Percentiles rank a stretch among this genome's conserved stretches.
Evolutionary conservation across 2,888 invertebrate species (phyloP).

Genomic region (Sicus ferrugineus): DNA sequence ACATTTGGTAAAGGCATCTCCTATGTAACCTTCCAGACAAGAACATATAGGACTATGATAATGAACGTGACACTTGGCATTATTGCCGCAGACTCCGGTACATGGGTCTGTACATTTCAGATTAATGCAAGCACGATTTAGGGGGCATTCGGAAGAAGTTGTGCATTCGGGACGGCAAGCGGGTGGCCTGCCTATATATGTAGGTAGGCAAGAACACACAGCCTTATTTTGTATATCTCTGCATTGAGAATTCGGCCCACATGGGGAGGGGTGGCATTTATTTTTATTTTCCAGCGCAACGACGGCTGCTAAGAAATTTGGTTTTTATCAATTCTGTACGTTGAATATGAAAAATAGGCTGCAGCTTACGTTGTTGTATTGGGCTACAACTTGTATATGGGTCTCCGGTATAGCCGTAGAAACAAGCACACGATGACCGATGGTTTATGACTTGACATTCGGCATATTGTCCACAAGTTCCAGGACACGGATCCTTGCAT

Average conservation of each 20-base stretch:
- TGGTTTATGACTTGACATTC: slow-evolving; percentile 77
- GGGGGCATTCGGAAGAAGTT: slow-evolving; percentile 72
- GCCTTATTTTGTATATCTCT: slow-evolving; percentile 67
- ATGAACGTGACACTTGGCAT: slow-evolving; percentile 68
- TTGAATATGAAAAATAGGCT: too few relatives aligned
- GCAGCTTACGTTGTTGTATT: slow-evolving; percentile 65
- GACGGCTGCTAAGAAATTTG: neutral
- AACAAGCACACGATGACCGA: slow-evolving; percentile 74
- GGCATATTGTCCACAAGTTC: slow-evolving; percentile 79
- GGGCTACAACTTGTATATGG: slow-evolving; percentile 73
- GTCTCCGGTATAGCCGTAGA: slow-evolving; percentile 76
- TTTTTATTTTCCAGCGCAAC: slow-evolving; percentile 59
- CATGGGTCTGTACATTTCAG: slow-evolving; percentile 77
- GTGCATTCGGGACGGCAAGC: slow-evolving; percentile 82
- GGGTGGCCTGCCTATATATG: slow-evolving; percentile 73
- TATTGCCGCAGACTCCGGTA: slow-evolving; percentile 76
- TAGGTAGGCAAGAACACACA: slow-evolving; percentile 70
- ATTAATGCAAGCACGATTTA: slow-evolving; percentile 71
- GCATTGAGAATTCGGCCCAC: slow-evolving; percentile 74
- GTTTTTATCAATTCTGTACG: neutral
- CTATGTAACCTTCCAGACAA: slow-evolving; percentile 72
- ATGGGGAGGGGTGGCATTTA: slow-evolving; percentile 71
- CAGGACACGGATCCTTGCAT: slow-evolving; percentile 81
- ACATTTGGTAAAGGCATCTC: slow-evolving; percentile 74
- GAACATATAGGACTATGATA: slow-evolving; percentile 78